Conservation (phyloP, 1,140 invertebrate species). For the Lepidurus arcticus region DNA sequence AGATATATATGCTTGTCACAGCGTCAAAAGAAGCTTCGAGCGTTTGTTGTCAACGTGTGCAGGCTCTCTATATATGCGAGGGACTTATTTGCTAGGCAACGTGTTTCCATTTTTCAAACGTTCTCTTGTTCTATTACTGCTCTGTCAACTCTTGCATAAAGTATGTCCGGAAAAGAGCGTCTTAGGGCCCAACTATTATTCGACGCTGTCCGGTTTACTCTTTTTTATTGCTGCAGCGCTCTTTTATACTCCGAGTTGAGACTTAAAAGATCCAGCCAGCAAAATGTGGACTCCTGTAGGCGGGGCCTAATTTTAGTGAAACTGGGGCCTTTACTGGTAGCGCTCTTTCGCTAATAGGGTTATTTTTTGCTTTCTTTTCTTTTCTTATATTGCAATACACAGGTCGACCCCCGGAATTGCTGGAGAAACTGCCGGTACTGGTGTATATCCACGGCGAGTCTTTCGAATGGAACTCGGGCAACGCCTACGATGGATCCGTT, state of each 20-base stretch:
- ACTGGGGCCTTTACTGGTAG: background rate
- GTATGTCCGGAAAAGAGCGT: background rate
- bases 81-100: background rate
- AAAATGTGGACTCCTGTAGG: background rate
- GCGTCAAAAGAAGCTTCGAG: no score
- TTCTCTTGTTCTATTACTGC: background rate
- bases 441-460: constrained; percentile 78
- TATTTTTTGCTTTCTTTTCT: constrained; percentile 1
- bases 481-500: constrained; percentile 79
- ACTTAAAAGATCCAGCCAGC: background rate
- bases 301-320: background rate
- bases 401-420: constrained; percentile 50
- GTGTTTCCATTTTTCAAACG: background rate
- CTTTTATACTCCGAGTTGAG: background rate
- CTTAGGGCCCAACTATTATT: background rate
- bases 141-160: constrained; percentile 10
- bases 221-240: background rate
- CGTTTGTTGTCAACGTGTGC: no score
- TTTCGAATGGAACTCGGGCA: constrained; percentile 77
- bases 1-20: no score
- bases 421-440: constrained; percentile 69
- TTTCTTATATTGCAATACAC: background rate
- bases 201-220: no score
- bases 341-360: background rate
- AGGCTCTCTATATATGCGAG: background rate